Base-by-base conservation (phyloP, 2,888 invertebrate genomes). In the Xestia c-nigrum region DNA sequence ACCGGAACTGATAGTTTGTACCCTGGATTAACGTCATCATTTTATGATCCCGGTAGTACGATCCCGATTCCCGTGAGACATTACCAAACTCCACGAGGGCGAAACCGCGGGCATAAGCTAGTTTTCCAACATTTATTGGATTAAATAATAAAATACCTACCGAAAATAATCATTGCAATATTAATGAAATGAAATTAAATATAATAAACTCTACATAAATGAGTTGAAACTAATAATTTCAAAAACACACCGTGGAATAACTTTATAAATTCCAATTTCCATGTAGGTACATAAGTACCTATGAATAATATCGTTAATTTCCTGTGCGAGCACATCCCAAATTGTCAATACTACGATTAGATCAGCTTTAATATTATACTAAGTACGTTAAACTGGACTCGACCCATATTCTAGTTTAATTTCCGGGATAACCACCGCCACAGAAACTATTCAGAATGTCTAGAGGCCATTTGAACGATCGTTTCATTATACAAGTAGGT, bases 341-440 rank as follows among this genome's bases (percentile, higher is more conserved):
- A 73, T 71, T 71, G 64, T 55, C 67, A 77, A 64, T 61, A 50
- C 38, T 24, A n/a, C 75, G 66, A 43, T 21, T 55, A 74, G 66
- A 74, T 67, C 46, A 63, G 52, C 47, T 74, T 21, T 79, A 78
- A 65, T 74, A 38, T 50, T 65, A 38, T 38, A 71, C 1, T 66
- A 73, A n/a, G 24, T 76, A 64, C 40, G 50, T 63, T 79, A 59
- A 24, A 73, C 73, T 79, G 74, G 38, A 72, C 40, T 74, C 68
- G 79, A 83, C 80, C 82, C 46, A 84, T 47, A 83, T 83, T 82
- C 84, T 72, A 64, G 81, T 74, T 83, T 70, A 80, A 83, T 83
- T 83, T 83, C 82, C 82, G 82, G 84, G 14, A 43, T 63, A 72
- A n/a, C 69, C 61, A 50, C 65, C 47, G 46, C 40, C 61, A 31